Percentiles rank a stretch among this genome's conserved stretches.
Conservation (phyloP, 2,113 vertebrate species). For the Petroica traversi region DNA sequence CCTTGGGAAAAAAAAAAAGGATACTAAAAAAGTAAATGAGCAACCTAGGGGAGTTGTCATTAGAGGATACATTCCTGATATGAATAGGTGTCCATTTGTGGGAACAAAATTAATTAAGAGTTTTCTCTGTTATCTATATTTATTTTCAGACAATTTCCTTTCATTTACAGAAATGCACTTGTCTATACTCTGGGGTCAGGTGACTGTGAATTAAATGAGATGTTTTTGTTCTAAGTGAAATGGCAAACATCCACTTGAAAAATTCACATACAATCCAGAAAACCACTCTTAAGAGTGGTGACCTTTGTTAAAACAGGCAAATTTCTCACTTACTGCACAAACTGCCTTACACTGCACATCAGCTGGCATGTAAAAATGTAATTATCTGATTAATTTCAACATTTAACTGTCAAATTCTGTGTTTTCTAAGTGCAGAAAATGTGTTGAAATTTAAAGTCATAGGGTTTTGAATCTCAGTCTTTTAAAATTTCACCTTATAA, state of each 20-base stretch:
- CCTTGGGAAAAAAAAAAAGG: not conserved
- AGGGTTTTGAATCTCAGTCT: not conserved
- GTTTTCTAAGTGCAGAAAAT: not conserved
- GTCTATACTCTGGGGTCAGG: not conserved
- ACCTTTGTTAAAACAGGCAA: not conserved
- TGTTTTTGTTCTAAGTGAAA: not conserved
- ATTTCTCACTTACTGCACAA: not conserved
- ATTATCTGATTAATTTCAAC: not conserved
- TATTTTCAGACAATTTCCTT: not conserved
- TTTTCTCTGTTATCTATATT: not conserved
- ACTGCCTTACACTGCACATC: not conserved
- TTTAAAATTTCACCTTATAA: not conserved
- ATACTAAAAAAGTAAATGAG: not conserved
- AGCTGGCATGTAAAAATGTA: not conserved
- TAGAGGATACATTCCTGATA: not conserved
- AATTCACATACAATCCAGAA: not conserved
- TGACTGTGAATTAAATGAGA: not conserved
- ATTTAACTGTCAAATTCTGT: not conserved
- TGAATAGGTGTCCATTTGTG: not conserved
- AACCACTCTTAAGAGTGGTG: not conserved
- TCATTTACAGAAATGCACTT: not conserved
- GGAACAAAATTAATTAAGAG: not conserved
- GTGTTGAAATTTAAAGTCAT: not conserved
- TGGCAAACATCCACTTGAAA: not conserved
- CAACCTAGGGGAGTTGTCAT: not conserved